Percentiles rank a stretch among this genome's conserved stretches.
Evolutionary conservation across 2,888 invertebrate genomes (phyloP).

Genomic region (Formica aserva): DNA sequence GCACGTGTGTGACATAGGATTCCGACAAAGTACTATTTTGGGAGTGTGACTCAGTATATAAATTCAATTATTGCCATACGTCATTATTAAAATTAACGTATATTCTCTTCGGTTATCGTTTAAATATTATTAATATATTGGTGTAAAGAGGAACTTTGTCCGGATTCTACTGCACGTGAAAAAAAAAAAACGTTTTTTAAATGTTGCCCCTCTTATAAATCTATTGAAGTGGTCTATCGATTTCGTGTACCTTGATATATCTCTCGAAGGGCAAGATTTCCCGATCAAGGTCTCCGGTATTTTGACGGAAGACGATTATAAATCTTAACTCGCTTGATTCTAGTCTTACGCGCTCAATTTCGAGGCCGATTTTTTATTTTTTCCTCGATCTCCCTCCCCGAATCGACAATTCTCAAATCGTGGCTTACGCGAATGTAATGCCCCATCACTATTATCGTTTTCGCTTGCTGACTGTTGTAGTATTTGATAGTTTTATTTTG

Average conservation of each 20-base stretch:
- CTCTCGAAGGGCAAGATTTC: neutral
- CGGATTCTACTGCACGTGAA: neutral
- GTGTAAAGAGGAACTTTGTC: neutral
- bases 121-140: neutral
- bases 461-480: slow-evolving; percentile 85
- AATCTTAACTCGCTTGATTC: slow-evolving; percentile 27
- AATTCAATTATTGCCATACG: neutral
- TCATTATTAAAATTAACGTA: neutral
- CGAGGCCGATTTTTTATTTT: neutral
- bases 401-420: slow-evolving; percentile 47
- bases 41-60: neutral
- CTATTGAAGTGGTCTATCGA: slow-evolving; percentile 37
- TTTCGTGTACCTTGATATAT: slow-evolving; percentile 42
- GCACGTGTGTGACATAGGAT: neutral
- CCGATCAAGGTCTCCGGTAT: neutral
- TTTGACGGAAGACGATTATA: neutral
- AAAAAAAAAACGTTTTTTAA: slow-evolving; percentile 20
- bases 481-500: slow-evolving; percentile 84
- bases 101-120: neutral
- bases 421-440: slow-evolving; percentile 50
- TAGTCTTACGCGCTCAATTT: slow-evolving; percentile 26
- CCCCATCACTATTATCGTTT: slow-evolving; percentile 74
- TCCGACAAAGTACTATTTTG: neutral
- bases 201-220: slow-evolving; percentile 12
- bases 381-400: neutral